Conservation (phyloP, 2,113 vertebrate species). For the Erythrocercus mccallii region DNA sequence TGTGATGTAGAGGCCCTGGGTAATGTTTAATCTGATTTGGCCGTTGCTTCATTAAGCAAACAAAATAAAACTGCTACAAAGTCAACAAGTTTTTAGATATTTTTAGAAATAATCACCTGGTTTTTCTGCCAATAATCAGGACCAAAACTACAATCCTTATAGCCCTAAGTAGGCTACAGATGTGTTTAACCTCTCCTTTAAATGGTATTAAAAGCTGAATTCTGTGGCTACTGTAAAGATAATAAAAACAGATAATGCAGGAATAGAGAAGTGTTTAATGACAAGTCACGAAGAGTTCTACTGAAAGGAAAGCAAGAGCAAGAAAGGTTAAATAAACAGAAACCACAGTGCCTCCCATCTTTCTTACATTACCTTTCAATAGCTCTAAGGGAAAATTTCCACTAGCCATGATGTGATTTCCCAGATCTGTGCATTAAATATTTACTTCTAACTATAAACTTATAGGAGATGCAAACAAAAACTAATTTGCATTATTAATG, state of each 20-base stretch:
- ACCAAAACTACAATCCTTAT: neutral
- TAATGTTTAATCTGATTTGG: constrained; percentile 10
- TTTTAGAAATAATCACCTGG: constrained; percentile 29
- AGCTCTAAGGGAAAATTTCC: constrained; percentile 14
- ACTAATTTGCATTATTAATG: constrained; percentile 73
- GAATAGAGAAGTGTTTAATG: constrained; percentile 37
- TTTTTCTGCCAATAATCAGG: neutral
- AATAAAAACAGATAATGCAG: constrained; percentile 30
- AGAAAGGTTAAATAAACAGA: constrained; percentile 56
- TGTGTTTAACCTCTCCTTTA: constrained; percentile 23
- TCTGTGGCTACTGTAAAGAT: constrained; percentile 27
- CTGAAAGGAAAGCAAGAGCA: constrained; percentile 33
- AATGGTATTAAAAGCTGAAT: constrained; percentile 24
- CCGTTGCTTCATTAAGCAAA: neutral
- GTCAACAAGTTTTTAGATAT: neutral
- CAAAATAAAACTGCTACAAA: neutral
- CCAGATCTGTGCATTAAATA: constrained; percentile 68
- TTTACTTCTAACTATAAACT: constrained; percentile 68
- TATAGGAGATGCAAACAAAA: constrained; percentile 58
- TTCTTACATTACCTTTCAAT: constrained; percentile 39
- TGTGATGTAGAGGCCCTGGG: fast-evolving
- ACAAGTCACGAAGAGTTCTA: constrained; percentile 43
- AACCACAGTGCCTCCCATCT: neutral
- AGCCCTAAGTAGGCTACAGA: neutral
- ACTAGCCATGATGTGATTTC: constrained; percentile 39